Conservation (phyloP, 1,140 invertebrate species). For the Leptopilina boulardi region DNA sequence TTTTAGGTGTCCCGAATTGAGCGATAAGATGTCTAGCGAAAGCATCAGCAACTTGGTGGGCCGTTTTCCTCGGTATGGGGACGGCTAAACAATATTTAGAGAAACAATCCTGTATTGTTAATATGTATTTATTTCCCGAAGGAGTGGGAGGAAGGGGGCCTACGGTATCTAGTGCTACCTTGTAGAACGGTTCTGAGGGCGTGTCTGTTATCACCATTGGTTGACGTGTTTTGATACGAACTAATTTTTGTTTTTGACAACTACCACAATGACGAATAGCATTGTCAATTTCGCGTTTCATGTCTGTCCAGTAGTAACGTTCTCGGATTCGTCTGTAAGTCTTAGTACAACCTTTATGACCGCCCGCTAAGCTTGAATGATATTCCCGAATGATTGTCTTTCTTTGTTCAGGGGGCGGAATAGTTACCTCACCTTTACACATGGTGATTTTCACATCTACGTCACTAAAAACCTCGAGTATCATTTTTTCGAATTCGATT, state of each 20-base stretch:
- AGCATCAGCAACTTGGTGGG: not conserved
- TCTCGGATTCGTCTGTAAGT: not conserved
- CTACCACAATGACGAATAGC: constrained; percentile 35
- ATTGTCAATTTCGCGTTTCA: constrained; percentile 45
- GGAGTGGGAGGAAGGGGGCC: constrained; percentile 49
- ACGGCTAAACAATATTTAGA: not conserved
- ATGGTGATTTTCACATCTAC: no score
- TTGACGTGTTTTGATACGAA: constrained; percentile 39
- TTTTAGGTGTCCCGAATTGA: not conserved
- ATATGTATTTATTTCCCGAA: constrained; percentile 47
- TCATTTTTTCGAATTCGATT: no score
- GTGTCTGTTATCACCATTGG: constrained; percentile 54
- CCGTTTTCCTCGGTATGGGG: not conserved
- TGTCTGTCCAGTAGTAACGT: constrained; percentile 43
- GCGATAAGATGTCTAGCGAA: not conserved
- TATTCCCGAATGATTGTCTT: no score
- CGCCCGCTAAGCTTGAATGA: no score
- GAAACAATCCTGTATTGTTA: not conserved
- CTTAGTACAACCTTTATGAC: constrained; percentile 47
- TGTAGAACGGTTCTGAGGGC: constrained; percentile 46
- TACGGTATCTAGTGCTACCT: no score
- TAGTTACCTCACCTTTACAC: no score
- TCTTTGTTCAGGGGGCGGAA: no score
- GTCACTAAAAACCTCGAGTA: no score
- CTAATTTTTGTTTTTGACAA: constrained; percentile 44